Percentiles rank a stretch among this genome's conserved stretches.
phyloP scores from a whole-genome alignment of 2,888 invertebrate genomes.

The Drosophila trichaetosa region DNA sequence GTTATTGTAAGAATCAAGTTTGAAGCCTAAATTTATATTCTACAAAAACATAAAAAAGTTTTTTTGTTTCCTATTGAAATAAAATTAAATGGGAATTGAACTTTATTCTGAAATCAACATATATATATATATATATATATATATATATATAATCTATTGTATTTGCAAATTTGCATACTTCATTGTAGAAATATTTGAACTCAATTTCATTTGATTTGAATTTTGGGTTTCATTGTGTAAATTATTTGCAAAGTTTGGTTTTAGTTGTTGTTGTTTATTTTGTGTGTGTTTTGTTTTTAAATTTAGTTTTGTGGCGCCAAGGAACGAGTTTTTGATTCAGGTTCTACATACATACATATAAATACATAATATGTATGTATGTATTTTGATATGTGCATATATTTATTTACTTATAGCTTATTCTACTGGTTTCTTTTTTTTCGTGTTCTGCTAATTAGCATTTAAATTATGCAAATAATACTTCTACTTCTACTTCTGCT shows the following conservation, averaged over 20 bases:
- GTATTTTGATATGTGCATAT: constrained; percentile 9
- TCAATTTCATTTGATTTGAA: constrained; percentile 1
- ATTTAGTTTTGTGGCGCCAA: constrained; percentile 38
- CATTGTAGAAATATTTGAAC: constrained; percentile 1
- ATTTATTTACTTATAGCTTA: constrained; percentile 44
- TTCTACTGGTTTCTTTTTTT: constrained; percentile 31
- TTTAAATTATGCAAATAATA: constrained; percentile 78
- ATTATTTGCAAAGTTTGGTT: constrained; percentile 7
- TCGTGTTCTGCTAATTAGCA: constrained; percentile 61
- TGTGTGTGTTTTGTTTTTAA: neutral
- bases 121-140: neutral
- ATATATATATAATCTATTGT: neutral
- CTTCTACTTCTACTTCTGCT: constrained; percentile 24
- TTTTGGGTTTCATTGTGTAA: constrained; percentile 1
- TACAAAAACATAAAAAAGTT: neutral
- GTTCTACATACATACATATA: constrained; percentile 10
- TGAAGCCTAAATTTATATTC: neutral
- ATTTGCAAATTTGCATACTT: neutral
- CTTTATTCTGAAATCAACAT: neutral
- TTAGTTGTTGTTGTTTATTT: neutral
- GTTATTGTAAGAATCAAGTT: neutral
- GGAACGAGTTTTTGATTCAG: constrained; percentile 41
- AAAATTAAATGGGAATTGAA: neutral
- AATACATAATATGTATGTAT: constrained; percentile 14
- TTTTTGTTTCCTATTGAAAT: neutral